Evolutionary conservation across 2,888 invertebrate species (phyloP), one percentile per base, ranked within the genome.

Genomic region (Pyrrhia umbra): DNA sequence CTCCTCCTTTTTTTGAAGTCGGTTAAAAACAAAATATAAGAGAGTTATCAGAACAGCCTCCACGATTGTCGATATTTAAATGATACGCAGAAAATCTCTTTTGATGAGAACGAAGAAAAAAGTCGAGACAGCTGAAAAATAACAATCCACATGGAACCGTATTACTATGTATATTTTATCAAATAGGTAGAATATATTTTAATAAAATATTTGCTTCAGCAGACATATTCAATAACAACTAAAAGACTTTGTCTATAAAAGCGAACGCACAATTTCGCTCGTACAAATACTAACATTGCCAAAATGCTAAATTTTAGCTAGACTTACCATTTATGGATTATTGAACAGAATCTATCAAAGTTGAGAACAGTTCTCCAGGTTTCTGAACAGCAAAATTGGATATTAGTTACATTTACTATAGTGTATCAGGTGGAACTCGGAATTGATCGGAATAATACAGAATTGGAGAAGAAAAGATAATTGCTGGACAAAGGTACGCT

Each of bases 381-480:
- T 55, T n/a, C 16, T 60, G 40, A 69, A 75, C 49, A 52, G 64
- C 45, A 55, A 65, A 73, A 73, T 75, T 69, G 45, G 56, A 16
- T 56, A 45, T 59, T 49, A 59, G 15, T 27, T 54, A 25, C 40
- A 46, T 37, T 16, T 30, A 20, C n/a, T 27, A 16, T 2, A 6
- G 6, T 21, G 4, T n/a, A 27, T 23, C 34, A 67, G 15, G 37
- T 69, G 13, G 25, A 66, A 54, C 16, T 20, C 6, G 15, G 67
- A 73, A 73, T 50, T 67, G 74, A 51, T 61, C 45, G 37, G 18
- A 56, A 47, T 52, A 56, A 47, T 54, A 50, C 13, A 47, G 37
- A 55, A 23, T 16, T 39, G 46, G 18, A 52, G 6, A 37, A 54
- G 34, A 34, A 9, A 8, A 52, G n/a, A 46, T 50, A 74, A 74